Evolutionary conservation across 2,113 vertebrate species (phyloP), one percentile per base, ranked within the genome.

Genomic region (Cyrtonyx montezumae): DNA sequence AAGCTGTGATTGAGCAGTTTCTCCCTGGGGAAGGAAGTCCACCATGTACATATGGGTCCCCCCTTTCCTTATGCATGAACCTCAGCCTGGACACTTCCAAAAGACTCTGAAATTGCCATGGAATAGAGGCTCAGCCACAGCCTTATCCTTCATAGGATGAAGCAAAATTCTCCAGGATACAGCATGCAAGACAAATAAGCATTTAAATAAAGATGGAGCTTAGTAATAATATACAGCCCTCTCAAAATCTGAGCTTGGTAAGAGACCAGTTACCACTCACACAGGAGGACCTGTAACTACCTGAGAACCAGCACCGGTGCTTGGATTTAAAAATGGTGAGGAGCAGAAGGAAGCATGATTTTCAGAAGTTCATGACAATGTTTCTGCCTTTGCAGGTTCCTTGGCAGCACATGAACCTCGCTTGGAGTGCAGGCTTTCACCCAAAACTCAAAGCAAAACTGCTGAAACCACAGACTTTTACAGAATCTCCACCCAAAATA

Each of bases 391-490:
- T 63, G 37, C 37, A 63, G 18, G 11, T 48, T 88, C 26, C 91
- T 82, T 79, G 66, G 63, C 32, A 78, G 45, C 62, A 53, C 0
- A 0, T 2, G 8, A 82, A 42, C 32, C 55, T 73, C 5, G 2
- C 9, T 61, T 58, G 81, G 48, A 79, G 28, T 23, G 11, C 63
- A 79, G 15, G 14, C 90, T 94, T 94, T 81, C 46, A 79, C 22
- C 26, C 37, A 74, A 91, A 89, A 84, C 71, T 79, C 40, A 86
- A 76, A 86, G 65, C 55, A 77, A 85, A 90, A 81, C 66, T 91
- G 66, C 70, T 58, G 62, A 84, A 91, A 65, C 66, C 71, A 36
- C 43, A 56, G 79, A 43, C 62, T 92, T 88, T 73, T 66, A 84
- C 19, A 81, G 84, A 76, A 68, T 61, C 69, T 51, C 66, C 23